Base-by-base conservation (phyloP, 2,113 vertebrate genomes). In the Apodemus speciosus region DNA sequence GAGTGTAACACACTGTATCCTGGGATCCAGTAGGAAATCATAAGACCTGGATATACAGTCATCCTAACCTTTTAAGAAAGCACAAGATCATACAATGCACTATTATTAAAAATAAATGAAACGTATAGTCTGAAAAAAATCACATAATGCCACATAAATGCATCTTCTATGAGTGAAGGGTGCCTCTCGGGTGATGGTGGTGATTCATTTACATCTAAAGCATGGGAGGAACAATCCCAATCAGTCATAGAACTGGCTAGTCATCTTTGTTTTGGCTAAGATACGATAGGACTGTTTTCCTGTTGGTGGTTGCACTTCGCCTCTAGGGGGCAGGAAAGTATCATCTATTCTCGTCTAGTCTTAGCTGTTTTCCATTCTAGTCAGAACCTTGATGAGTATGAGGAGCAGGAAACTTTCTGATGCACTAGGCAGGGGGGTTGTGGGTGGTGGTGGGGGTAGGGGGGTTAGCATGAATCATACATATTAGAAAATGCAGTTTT, bases 241-340 rank as follows among this genome's bases (percentile, higher is more conserved):
- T 49, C 21, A 64, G 64, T 40, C 1, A 0, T 6, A 16, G 40
- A 83, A 72, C 66, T 58, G 66, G 69, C 53, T 87, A 71, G 53
- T 85, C 71, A 83, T 92, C 51, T 95, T 95, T 75, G 90, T 95
- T 95, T 94, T 90, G 80, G 83, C 93, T 89, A 83, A 38, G 62
- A 85, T 69, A 27, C 35, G 69, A 84, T 69, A 77, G 14, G 4
- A 56, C 3, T 0, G 53, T 94, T 73, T 77, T n/a, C 53, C 14
- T 68, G 76, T 56, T 80, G 66, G 75, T 93, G 94, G 79, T 91
- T 89, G 81, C 0, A 4, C 7, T 95, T 85, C 10, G 72, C 95
- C 95, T 95, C 95, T 96, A 97, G 96, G 89, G 94, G 95, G 94
- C 95, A 96, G 95, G 86, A 91, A 80, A 96, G 86, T 35, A 56